Conservation (phyloP, 2,888 invertebrate genomes). For the Strigamia crassipes region DNA sequence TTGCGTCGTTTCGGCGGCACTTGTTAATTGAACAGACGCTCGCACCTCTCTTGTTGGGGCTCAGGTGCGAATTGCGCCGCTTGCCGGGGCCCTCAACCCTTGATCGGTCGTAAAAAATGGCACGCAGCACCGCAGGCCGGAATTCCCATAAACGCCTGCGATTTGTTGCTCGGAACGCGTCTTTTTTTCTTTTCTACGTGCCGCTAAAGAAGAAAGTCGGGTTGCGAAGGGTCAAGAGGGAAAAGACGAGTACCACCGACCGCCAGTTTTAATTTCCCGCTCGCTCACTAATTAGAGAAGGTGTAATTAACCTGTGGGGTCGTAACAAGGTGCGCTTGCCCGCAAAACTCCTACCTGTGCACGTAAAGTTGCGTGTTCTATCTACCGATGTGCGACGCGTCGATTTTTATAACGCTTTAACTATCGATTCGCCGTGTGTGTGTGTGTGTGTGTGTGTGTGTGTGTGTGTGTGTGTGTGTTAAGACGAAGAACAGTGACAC, state of each 20-base stretch:
- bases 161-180: slow-evolving; percentile 7
- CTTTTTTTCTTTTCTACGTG: neutral
- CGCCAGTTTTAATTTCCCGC: slow-evolving; percentile 42
- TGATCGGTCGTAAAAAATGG: slow-evolving; percentile 35
- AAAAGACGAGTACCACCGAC: slow-evolving; percentile 35
- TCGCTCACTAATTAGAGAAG: slow-evolving; percentile 33
- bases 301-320: slow-evolving; percentile 42
- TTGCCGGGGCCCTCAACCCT: slow-evolving; percentile 27
- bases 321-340: neutral
- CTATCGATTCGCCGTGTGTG: neutral
- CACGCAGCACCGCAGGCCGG: slow-evolving; percentile 33
- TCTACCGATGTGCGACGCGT: neutral
- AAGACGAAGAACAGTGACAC: neutral
- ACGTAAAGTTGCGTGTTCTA: neutral
- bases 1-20: neutral
- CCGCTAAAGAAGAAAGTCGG: slow-evolving; percentile 33
- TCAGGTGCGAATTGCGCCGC: slow-evolving; percentile 37
- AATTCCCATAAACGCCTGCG: slow-evolving; percentile 38
- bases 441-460: neutral
- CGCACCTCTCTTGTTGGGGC: neutral
- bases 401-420: neutral
- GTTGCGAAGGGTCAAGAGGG: slow-evolving; percentile 28
- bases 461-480: neutral
- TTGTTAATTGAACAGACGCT: slow-evolving; percentile 26
- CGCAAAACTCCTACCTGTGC: neutral